Evolutionary conservation across 1,140 invertebrate genomes (phyloP).

Genomic region (Drosophila pruinosa): DNA sequence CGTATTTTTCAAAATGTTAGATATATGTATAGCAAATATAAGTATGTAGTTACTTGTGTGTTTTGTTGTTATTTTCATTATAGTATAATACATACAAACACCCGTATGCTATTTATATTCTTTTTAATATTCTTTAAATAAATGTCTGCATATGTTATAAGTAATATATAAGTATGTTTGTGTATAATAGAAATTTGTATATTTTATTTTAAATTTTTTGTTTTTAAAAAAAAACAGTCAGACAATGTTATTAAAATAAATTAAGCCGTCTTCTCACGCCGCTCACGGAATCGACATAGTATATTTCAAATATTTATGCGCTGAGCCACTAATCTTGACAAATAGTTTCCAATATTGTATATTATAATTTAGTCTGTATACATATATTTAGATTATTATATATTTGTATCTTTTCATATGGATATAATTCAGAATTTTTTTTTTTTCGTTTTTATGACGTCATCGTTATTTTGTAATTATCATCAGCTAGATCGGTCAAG

Average conservation of each 20-base stretch:
- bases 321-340: slow-evolving; percentile 70
- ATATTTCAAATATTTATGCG: slow-evolving; percentile 76
- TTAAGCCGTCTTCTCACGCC: slow-evolving; percentile 27
- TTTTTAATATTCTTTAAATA: slow-evolving; percentile 53
- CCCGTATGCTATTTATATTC: slow-evolving; percentile 49
- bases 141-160: slow-evolving; percentile 49
- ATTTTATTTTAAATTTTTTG: slow-evolving; percentile 43
- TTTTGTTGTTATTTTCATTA: slow-evolving; percentile 43
- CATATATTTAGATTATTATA: slow-evolving; percentile 46
- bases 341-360: slow-evolving; percentile 44
- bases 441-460: background rate
- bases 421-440: slow-evolving; percentile 20
- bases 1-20: slow-evolving; percentile 41
- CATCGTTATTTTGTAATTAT: slow-evolving; percentile 4
- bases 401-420: slow-evolving; percentile 37
- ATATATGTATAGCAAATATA: slow-evolving; percentile 21
- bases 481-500: slow-evolving; percentile 33
- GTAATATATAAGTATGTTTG: slow-evolving; percentile 40
- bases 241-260: slow-evolving; percentile 72
- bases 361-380: slow-evolving; percentile 31
- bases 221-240: slow-evolving; percentile 68
- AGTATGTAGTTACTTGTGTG: slow-evolving; percentile 60
- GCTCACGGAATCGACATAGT: slow-evolving; percentile 45
- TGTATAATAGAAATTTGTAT: slow-evolving; percentile 56
- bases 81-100: slow-evolving; percentile 54